Conservation (phyloP, 2,113 vertebrate species). For the Myotis davidii region DNA sequence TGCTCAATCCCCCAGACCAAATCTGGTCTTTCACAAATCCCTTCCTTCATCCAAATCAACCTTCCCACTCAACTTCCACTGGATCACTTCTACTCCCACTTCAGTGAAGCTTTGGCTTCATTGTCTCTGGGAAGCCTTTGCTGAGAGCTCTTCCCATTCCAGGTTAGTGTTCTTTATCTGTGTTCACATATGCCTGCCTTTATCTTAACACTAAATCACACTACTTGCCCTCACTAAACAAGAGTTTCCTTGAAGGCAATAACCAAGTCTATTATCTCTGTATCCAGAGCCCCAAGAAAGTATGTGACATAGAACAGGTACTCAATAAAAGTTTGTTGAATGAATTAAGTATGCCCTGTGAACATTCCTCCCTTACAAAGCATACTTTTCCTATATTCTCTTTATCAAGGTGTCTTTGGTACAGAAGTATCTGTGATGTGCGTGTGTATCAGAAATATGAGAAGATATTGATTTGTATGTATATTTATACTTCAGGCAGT, state of each 20-base stretch:
- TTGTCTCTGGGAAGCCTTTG: background rate
- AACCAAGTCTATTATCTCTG: slow-evolving; percentile 7
- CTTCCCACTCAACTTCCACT: background rate
- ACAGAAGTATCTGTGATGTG: slow-evolving; percentile 31
- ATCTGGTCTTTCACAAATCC: background rate
- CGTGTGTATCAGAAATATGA: slow-evolving; percentile 65
- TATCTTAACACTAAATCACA: background rate
- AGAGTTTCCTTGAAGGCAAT: slow-evolving; percentile 15
- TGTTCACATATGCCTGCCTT: background rate
- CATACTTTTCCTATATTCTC: background rate
- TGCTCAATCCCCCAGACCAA: background rate
- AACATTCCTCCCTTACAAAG: background rate
- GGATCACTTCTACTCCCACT: background rate
- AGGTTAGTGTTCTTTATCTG: background rate
- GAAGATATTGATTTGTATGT: slow-evolving; percentile 59
- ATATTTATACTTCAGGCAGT: slow-evolving; percentile 73
- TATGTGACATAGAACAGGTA: background rate
- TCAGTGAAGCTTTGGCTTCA: background rate
- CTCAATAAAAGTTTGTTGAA: slow-evolving; percentile 7
- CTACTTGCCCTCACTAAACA: background rate
- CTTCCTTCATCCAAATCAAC: background rate
- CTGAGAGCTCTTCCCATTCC: background rate
- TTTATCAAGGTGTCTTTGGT: slow-evolving; percentile 52
- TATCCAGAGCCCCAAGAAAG: slow-evolving; percentile 19
- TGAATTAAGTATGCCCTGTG: slow-evolving; percentile 12